phyloP scores from a whole-genome alignment of 1,140 invertebrate genomes.

The Ceratitis capitata region DNA sequence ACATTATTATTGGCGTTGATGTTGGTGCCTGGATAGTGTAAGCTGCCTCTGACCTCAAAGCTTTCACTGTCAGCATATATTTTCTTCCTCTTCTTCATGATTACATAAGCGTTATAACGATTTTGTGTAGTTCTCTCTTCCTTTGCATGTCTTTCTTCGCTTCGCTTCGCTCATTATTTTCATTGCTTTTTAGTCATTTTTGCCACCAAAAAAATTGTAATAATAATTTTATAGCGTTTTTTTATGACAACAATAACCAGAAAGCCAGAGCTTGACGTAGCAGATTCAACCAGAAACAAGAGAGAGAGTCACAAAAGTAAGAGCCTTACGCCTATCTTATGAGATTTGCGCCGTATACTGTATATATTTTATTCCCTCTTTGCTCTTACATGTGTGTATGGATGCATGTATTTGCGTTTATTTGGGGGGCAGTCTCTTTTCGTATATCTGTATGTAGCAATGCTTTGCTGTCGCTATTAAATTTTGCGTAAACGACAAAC shows the following conservation, averaged over 20 bases:
- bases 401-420: neutral
- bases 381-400: too few species aligned
- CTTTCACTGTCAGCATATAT: neutral
- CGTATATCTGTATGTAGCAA: neutral
- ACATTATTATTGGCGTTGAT: too few species aligned
- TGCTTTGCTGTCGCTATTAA: neutral
- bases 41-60: neutral
- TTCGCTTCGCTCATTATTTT: neutral
- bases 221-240: slow-evolving; percentile 24
- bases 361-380: too few species aligned
- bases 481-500: slow-evolving; percentile 21
- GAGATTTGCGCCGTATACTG: too few species aligned
- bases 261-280: too few species aligned
- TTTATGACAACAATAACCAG: slow-evolving; percentile 23
- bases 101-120: too few species aligned
- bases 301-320: too few species aligned
- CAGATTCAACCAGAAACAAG: too few species aligned
- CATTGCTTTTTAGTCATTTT: neutral
- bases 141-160: neutral
- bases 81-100: neutral
- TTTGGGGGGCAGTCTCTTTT: too few species aligned
- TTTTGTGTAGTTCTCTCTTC: neutral
- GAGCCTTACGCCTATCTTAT: too few species aligned
- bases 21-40: too few species aligned
- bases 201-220: slow-evolving; percentile 7